phyloP scores from a whole-genome alignment of 2,113 vertebrate species.

The Synchiropus splendidus region DNA sequence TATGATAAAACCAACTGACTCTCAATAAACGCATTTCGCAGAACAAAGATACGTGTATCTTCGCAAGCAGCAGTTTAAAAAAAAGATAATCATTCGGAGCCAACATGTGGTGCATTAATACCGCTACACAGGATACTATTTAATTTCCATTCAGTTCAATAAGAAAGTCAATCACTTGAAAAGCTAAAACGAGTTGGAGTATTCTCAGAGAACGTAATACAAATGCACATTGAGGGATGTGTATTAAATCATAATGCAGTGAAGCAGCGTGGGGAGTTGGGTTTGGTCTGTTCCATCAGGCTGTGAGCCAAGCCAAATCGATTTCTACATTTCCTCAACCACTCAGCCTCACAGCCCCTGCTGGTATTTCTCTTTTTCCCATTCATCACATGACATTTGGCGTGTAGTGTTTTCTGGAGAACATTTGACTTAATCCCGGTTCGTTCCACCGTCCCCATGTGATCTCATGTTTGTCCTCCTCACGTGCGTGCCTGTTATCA shows the following conservation, averaged over 20 bases:
- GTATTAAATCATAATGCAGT: slow-evolving; percentile 27
- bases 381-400: slow-evolving; percentile 5
- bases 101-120: slow-evolving; percentile 1
- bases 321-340: slow-evolving; percentile 45
- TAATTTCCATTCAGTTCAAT: background rate
- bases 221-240: slow-evolving; percentile 25
- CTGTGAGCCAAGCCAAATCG: slow-evolving; percentile 22
- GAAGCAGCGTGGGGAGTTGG: slow-evolving; percentile 1
- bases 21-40: too few relatives aligned
- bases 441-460: background rate
- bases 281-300: slow-evolving; percentile 20
- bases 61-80: background rate
- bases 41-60: too few relatives aligned
- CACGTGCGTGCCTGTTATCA: too few relatives aligned
- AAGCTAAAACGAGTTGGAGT: too few relatives aligned
- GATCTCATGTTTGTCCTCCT: too few relatives aligned
- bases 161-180: too few relatives aligned
- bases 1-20: too few relatives aligned
- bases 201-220: background rate
- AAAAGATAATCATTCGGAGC: background rate
- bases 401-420: slow-evolving; percentile 20
- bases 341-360: slow-evolving; percentile 20
- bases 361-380: slow-evolving; percentile 3
- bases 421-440: slow-evolving; percentile 20
- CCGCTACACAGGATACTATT: slow-evolving; percentile 1